Base-by-base conservation (phyloP, 2,888 invertebrate genomes). In the Rosalia funebris region DNA sequence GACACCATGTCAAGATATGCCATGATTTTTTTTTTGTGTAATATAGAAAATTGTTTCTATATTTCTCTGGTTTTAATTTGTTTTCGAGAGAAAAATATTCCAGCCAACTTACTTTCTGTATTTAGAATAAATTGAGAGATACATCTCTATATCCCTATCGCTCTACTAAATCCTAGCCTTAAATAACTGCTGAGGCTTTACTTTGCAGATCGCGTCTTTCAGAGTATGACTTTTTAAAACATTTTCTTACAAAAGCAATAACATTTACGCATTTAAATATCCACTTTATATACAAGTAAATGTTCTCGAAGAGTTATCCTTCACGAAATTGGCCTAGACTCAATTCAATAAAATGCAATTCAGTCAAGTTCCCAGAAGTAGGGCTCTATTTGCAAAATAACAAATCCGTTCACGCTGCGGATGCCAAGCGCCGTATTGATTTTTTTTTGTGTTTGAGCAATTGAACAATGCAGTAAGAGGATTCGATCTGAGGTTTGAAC, bases 331-430 rank as follows among this genome's bases (percentile, higher is more conserved):
- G 57, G 62, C 64, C 61, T 56, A 62, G 53, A 60, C 60, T 63
- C 63, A 56, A 64, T 66, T 66, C 62, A 66, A 66, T 60, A 56
- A 62, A 65, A 63, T 42, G 55, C 53, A 62, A 57, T 65, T 65
- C 60, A 58, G 54, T 53, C 44, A 45, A 63, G 57, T 57, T 57
- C 56, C 41, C 47, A 60, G 58, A 60, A 58, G 61, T 56, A 66
- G 58, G 57, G 61, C 53, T 44, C 60, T 57, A 62, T 65, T 62
- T 62, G 60, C 54, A 57, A 57, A 65, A 65, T 65, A 62, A 65
- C 62, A 62, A 65, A 64, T 64, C 55, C 60, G 53, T 53, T 53
- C 42, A 41, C 53, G 53, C 31, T 53, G 32, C 17, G 42, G 42
- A 53, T 25, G 53, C 32, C 53, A 16, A 37, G 50, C 20, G 15